Evolutionary conservation across 2,888 invertebrate species (phyloP), one percentile per base, ranked within the genome.

Genomic region (Conistra vaccinii): DNA sequence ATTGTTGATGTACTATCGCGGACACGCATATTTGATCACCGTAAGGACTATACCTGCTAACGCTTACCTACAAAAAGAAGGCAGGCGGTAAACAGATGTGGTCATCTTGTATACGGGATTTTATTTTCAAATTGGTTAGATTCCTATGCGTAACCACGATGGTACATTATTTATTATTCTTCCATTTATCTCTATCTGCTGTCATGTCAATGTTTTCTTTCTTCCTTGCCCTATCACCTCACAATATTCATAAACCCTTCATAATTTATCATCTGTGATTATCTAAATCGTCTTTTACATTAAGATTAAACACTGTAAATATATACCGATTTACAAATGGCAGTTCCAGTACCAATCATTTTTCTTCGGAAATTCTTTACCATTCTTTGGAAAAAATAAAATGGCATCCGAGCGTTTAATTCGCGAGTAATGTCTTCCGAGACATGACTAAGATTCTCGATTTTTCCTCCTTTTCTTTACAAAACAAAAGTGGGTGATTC

Each of bases 401-500:
- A 61, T 17, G 35, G 20, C 48, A 62, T 42, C 26, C 39, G 39
- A 32, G 51, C 61, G 29, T 73, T 72, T 55, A 53, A 29, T 73
- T 73, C 29, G 6, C 65, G 10, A 80, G 26, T 69, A 62, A 63
- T 55, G 26, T 69, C 45, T 69, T 61, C 35, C 39, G 23, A 62
- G 74, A 53, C 57, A 66, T 69, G 69, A 80, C 55, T 26, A 51
- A 69, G 66, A 42, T 60, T 55, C 61, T 26, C 26, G n/a, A 48
- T 58, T 66, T 58, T 57, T 75, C 58, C 42, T 74, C 20, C 26
- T 14, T 63, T 66, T 70, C 55, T 57, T 73, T 53, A 42, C 73
- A 57, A 60, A 65, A 53, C 6, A 61, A 65, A 84, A 84, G 58
- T 65, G 45, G 60, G 35, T 61, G 53, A 60, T 84, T 66, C 53